These are phyloP conservation scores for Napeogenes inachia DNA, from an alignment of 2,888 invertebrate genomes.

Conservation along the genomic window DNA sequence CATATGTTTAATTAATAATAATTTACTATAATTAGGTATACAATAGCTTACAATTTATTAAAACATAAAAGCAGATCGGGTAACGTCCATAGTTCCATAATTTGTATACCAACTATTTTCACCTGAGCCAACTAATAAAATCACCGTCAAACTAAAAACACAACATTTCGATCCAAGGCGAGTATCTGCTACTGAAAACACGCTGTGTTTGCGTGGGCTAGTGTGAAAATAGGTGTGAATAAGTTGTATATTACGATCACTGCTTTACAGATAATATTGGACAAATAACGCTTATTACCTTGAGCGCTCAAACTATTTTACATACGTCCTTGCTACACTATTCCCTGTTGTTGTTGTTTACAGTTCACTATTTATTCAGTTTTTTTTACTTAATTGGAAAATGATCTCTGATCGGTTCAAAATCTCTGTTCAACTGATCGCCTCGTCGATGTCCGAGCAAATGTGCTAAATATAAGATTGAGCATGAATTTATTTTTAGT, in stretches of 20 bases:
- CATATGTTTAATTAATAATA: constrained; percentile 64
- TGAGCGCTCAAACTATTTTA: constrained; percentile 52
- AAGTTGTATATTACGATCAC: constrained; percentile 69
- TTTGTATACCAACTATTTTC: constrained; percentile 37
- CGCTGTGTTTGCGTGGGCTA: constrained; percentile 72
- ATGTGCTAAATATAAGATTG: constrained; percentile 75
- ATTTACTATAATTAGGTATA: constrained; percentile 11
- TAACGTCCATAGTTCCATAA: constrained; percentile 35
- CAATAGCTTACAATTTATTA: constrained; percentile 6
- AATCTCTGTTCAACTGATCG: constrained; percentile 72
- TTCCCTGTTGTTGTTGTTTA: constrained; percentile 46
- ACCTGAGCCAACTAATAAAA: constrained; percentile 57
- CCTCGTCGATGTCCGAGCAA: constrained; percentile 61
- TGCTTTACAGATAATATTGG: constrained; percentile 61
- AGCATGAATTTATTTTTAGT: constrained; percentile 75
- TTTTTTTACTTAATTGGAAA: constrained; percentile 45
- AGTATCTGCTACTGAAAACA: constrained; percentile 71
- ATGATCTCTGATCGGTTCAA: constrained; percentile 67
- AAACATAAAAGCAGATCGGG: constrained; percentile 31
- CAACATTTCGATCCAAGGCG: constrained; percentile 73
- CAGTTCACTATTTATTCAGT: constrained; percentile 43
- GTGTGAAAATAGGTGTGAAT: constrained; percentile 76
- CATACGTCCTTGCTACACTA: constrained; percentile 47
- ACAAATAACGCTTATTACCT: constrained; percentile 67
- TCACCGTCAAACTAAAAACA: constrained; percentile 70